phyloP scores from a whole-genome alignment of 2,113 vertebrate genomes.

The Ibidorhyncha struthersii region DNA sequence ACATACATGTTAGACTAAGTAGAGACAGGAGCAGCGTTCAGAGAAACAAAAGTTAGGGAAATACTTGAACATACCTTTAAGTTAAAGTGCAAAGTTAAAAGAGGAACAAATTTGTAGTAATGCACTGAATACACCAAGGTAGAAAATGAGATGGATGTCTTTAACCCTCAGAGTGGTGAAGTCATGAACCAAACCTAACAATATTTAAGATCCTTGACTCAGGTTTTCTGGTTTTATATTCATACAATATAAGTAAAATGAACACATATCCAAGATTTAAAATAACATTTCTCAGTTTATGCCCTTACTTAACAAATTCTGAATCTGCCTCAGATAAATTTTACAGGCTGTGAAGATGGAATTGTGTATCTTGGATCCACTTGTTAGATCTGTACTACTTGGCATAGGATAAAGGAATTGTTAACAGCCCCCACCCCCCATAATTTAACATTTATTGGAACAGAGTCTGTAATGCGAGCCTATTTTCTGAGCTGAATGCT shows the following conservation, averaged over 20 bases:
- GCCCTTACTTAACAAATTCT: not conserved
- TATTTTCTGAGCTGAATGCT: not conserved
- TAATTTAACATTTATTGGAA: not conserved
- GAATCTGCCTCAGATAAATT: not conserved
- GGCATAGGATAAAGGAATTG: not conserved
- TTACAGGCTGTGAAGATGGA: not conserved
- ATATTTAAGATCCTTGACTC: not conserved
- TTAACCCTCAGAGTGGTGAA: not conserved
- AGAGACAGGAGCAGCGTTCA: not conserved
- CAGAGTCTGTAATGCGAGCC: not conserved
- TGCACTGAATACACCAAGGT: rapidly evolving
- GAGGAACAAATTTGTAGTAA: not conserved
- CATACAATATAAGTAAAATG: not conserved
- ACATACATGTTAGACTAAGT: rapidly evolving
- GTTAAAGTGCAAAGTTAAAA: not conserved
- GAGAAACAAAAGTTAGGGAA: not conserved
- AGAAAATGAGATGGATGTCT: not conserved
- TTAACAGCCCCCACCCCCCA: not conserved
- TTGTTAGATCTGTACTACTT: not conserved
- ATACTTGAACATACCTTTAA: not conserved
- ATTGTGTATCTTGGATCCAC: not conserved
- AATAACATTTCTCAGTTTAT: not conserved
- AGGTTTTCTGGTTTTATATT: not conserved
- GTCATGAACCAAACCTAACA: not conserved
- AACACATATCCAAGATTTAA: not conserved